These are phyloP conservation scores for Syrphus vitripennis DNA, from an alignment of 2,888 invertebrate genomes.

Conservation along the genomic window DNA sequence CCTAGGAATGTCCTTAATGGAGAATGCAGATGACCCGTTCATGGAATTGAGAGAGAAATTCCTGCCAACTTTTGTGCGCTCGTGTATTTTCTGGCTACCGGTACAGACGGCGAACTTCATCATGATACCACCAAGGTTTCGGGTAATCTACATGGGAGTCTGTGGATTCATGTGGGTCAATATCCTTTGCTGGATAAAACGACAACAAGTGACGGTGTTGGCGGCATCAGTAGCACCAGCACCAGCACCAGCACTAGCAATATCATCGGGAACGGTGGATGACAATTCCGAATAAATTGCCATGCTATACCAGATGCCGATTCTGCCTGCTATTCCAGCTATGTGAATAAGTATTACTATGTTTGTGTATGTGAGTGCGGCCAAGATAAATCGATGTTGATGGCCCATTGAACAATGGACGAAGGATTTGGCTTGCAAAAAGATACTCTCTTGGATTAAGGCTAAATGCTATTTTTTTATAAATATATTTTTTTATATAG, in stretches of 20 bases:
- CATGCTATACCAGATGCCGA: slow-evolving; percentile 28
- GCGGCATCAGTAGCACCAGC: not conserved
- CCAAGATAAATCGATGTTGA: slow-evolving; percentile 67
- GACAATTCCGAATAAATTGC: slow-evolving; percentile 39
- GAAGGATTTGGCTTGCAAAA: slow-evolving; percentile 63
- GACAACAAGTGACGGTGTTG: slow-evolving; percentile 78
- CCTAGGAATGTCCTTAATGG: slow-evolving; percentile 89
- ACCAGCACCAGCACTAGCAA: not conserved
- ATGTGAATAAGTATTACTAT: slow-evolving; percentile 17
- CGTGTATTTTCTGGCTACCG: slow-evolving; percentile 92
- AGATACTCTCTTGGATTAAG: slow-evolving; percentile 41
- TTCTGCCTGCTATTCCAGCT: slow-evolving; percentile 10
- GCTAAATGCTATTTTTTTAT: slow-evolving; percentile 44
- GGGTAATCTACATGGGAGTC: slow-evolving; percentile 90
- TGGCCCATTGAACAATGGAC: slow-evolving; percentile 69
- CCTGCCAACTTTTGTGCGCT: slow-evolving; percentile 86
- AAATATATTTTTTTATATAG: not conserved
- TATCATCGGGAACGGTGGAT: not conserved
- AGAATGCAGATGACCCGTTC: slow-evolving; percentile 86
- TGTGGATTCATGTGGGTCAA: slow-evolving; percentile 93
- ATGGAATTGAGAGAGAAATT: slow-evolving; percentile 88
- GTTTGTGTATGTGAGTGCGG: slow-evolving; percentile 16
- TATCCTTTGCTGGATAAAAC: slow-evolving; percentile 90
- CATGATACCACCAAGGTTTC: slow-evolving; percentile 86
- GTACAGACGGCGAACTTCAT: slow-evolving; percentile 90